Percentiles rank a stretch among this genome's conserved stretches.
Evolutionary conservation across 2,113 vertebrate genomes (phyloP).

Genomic region (Acanthochromis polyacanthus): DNA sequence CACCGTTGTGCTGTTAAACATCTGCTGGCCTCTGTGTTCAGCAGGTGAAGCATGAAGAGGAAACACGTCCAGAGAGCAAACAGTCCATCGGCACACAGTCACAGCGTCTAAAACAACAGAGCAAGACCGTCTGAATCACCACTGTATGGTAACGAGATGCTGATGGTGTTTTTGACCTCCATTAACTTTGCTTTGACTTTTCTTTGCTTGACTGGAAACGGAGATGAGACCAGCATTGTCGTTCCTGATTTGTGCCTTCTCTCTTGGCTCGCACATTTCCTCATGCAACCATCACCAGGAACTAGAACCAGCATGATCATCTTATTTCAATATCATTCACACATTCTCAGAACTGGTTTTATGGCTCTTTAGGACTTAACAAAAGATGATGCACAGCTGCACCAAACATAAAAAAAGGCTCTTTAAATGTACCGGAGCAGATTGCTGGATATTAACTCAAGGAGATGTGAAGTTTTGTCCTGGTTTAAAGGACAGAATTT

Average conservation of each 20-base stretch:
- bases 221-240: neutral
- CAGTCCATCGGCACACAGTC: neutral
- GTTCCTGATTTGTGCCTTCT: neutral
- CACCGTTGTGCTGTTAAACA: neutral
- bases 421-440: neutral
- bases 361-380: too few relatives aligned
- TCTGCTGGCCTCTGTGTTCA: constrained; percentile 6
- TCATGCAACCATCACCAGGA: neutral
- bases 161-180: neutral
- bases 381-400: too few relatives aligned
- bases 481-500: constrained; percentile 2
- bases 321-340: too few relatives aligned
- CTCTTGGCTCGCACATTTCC: neutral
- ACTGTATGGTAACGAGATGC: neutral
- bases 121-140: neutral
- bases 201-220: constrained; percentile 9
- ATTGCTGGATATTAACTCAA: too few relatives aligned
- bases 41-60: constrained; percentile 2
- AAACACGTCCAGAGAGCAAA: neutral
- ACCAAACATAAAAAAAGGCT: neutral
- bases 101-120: neutral
- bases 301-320: neutral
- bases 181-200: constrained; percentile 18
- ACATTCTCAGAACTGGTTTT: too few relatives aligned
- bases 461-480: constrained; percentile 4